Conservation (phyloP, 2,113 vertebrate species). For the Mesoclemmys tuberculata region DNA sequence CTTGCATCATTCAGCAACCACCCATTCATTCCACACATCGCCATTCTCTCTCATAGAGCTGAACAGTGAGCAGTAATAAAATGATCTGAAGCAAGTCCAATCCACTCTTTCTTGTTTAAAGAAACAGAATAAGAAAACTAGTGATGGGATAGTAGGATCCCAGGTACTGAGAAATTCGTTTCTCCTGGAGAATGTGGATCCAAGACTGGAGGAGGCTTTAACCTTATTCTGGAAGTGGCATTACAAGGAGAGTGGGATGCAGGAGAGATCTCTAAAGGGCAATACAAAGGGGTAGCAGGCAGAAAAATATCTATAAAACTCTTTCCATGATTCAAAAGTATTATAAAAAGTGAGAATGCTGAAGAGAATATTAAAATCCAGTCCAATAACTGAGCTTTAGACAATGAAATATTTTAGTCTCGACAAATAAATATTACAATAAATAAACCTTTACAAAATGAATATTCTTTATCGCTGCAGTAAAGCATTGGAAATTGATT, state of each 20-base stretch:
- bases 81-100: neutral
- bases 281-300: neutral
- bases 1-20: neutral
- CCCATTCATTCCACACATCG: neutral
- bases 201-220: too few relatives aligned
- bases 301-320: neutral
- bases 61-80: neutral
- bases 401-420: neutral
- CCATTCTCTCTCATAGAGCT: neutral
- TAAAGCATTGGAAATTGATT: neutral
- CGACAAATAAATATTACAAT: neutral
- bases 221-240: neutral
- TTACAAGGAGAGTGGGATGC: neutral
- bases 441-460: neutral
- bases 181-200: accelerated
- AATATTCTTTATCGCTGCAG: neutral
- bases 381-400: neutral
- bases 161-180: neutral
- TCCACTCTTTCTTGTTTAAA: neutral
- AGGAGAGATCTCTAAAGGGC: neutral
- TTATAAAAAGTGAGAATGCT: neutral
- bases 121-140: neutral
- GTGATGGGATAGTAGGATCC: neutral
- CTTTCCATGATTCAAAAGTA: neutral
- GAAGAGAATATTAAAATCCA: neutral